These are phyloP conservation scores for Noctua janthe DNA, from an alignment of 2,888 invertebrate genomes.

Conservation along the genomic window DNA sequence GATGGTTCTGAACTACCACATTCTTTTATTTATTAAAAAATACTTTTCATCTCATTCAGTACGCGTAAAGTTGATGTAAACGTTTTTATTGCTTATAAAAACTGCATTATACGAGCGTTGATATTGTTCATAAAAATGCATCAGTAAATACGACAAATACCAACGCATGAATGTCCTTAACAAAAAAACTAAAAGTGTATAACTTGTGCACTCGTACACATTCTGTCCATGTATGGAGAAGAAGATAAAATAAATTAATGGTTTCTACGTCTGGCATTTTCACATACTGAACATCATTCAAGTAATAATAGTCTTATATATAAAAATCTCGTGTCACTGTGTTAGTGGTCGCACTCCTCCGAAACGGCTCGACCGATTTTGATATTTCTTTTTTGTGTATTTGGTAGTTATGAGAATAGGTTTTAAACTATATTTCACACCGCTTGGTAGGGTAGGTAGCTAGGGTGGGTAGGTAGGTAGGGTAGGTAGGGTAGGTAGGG, in stretches of 20 bases:
- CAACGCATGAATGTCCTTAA: not conserved
- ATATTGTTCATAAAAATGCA: slow-evolving; percentile 37
- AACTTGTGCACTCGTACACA: not conserved
- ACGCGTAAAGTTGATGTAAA: slow-evolving; percentile 34
- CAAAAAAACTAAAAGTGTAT: slow-evolving; percentile 3
- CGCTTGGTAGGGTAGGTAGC: too few relatives aligned
- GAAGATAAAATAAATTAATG: slow-evolving; percentile 11
- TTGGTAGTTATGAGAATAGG: too few relatives aligned
- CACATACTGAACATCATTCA: not conserved
- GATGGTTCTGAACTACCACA: not conserved
- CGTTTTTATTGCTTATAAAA: slow-evolving; percentile 48
- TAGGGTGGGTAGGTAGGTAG: too few relatives aligned
- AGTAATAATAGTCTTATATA: not conserved
- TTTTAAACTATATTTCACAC: too few relatives aligned
- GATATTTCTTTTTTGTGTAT: too few relatives aligned
- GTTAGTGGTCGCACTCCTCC: too few relatives aligned
- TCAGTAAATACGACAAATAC: slow-evolving; percentile 4
- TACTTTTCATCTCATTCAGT: slow-evolving; percentile 34
- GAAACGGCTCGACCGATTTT: too few relatives aligned
- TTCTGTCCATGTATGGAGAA: slow-evolving; percentile 15
- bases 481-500: too few relatives aligned
- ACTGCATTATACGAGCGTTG: slow-evolving; percentile 19
- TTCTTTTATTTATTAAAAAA: slow-evolving; percentile 27
- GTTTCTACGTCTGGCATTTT: not conserved
- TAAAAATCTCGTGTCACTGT: too few relatives aligned